These are phyloP conservation scores for Xiphophorus birchmanni DNA, from an alignment of 2,797 vertebrate species.

Conservation along the genomic window DNA sequence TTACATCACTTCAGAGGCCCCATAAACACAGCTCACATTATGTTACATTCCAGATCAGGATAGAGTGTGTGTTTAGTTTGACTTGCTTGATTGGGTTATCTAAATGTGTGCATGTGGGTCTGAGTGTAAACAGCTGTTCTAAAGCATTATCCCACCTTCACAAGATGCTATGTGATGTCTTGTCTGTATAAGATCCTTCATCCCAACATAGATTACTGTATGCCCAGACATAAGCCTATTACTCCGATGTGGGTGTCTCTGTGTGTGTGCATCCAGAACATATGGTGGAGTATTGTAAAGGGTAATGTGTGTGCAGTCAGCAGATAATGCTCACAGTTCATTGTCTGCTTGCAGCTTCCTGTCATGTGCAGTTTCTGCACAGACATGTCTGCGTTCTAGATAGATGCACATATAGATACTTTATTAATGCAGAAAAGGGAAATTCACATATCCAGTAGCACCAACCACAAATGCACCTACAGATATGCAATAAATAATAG, in stretches of 20 bases:
- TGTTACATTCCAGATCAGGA: conserved; percentile 15
- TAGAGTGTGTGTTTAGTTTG: conserved; percentile 3
- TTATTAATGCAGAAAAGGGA: not conserved
- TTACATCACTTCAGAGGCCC: conserved; percentile 11
- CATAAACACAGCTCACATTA: conserved; percentile 14
- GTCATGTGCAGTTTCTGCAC: not conserved
- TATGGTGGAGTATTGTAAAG: conserved; percentile 61
- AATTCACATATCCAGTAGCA: not conserved
- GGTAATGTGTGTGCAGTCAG: conserved; percentile 14
- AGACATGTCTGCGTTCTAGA: conserved; percentile 1
- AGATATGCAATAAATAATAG: not conserved
- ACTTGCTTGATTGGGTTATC: conserved; percentile 15
- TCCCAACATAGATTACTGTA: conserved; percentile 63
- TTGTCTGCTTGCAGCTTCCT: conserved; percentile 19
- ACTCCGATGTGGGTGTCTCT: conserved; percentile 29
- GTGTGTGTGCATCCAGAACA: conserved; percentile 51
- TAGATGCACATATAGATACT: not conserved
- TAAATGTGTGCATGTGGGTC: conserved; percentile 20
- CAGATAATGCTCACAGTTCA: conserved; percentile 17
- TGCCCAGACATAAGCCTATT: conserved; percentile 76
- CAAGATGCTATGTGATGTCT: conserved; percentile 64
- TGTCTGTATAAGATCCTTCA: conserved; percentile 48
- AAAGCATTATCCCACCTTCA: conserved; percentile 59
- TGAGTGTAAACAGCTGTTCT: conserved; percentile 28
- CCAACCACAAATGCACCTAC: not conserved